These are phyloP conservation scores for Berghia stephanieae DNA, from an alignment of 1,140 invertebrate genomes.

Conservation along the genomic window DNA sequence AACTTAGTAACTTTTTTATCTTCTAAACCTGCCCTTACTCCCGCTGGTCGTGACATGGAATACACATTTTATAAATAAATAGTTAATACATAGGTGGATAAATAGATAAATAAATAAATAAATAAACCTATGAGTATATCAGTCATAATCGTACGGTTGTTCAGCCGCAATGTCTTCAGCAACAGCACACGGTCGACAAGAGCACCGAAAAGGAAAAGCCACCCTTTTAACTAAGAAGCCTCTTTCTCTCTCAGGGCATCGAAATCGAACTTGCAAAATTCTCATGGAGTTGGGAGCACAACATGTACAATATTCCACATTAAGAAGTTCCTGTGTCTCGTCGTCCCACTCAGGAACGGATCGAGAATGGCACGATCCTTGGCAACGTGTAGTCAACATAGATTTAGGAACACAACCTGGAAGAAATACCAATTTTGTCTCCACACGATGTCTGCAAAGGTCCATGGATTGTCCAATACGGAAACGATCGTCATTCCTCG, in stretches of 20 bases:
- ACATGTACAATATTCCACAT: slow-evolving; percentile 22
- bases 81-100: no score
- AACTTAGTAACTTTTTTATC: no score
- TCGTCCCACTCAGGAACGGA: slow-evolving; percentile 5
- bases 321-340: not conserved
- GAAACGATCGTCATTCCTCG: no score
- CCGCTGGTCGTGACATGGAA: no score
- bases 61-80: no score
- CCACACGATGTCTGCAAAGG: not conserved
- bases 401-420: slow-evolving; percentile 7
- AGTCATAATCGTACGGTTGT: slow-evolving; percentile 20
- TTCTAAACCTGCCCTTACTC: no score
- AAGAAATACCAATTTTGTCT: not conserved
- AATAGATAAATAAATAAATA: no score
- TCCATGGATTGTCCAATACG: no score
- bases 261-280: not conserved
- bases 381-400: slow-evolving; percentile 7
- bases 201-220: not conserved
- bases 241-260: not conserved
- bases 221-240: not conserved
- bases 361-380: slow-evolving; percentile 13
- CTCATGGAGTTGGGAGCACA: not conserved
- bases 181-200: slow-evolving; percentile 19
- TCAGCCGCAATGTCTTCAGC: not conserved
- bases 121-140: no score